Conservation (phyloP, 2,888 invertebrate genomes). For the Temnothorax rugatulus region DNA sequence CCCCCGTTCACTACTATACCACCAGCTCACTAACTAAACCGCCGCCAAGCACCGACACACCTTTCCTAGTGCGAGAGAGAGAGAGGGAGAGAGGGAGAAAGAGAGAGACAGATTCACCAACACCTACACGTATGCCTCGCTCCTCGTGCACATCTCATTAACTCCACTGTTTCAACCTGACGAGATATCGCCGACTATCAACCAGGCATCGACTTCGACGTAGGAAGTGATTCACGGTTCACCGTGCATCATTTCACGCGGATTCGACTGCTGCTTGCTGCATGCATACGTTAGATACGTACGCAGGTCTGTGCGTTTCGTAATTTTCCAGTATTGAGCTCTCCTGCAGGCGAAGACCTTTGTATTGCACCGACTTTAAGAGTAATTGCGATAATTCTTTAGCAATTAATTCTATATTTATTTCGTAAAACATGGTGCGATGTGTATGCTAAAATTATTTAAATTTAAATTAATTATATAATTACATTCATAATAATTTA, state of each 20-base stretch:
- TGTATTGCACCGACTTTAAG: conserved; percentile 33
- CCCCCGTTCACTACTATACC: conserved; percentile 26
- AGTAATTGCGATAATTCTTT: conserved; percentile 48
- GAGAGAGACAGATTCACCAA: conserved; percentile 55
- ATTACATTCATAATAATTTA: neutral
- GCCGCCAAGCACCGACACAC: conserved; percentile 51
- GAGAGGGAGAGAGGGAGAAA: conserved; percentile 22
- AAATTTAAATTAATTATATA: neutral
- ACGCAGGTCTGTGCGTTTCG: conserved; percentile 64
- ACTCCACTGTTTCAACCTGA: conserved; percentile 74
- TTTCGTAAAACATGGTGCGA: neutral
- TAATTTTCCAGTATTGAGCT: conserved; percentile 61
- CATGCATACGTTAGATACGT: conserved; percentile 57
- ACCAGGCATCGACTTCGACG: conserved; percentile 74
- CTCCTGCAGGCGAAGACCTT: neutral
- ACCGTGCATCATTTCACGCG: conserved; percentile 76
- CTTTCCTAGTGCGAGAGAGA: conserved; percentile 26
- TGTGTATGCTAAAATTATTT: neutral
- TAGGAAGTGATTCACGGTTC: conserved; percentile 77
- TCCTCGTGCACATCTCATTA: conserved; percentile 77
- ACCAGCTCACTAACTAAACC: conserved; percentile 29
- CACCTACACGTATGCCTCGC: conserved; percentile 56
- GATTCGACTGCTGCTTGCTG: conserved; percentile 55
- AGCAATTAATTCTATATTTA: conserved; percentile 52
- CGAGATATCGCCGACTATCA: conserved; percentile 73